phyloP scores from a whole-genome alignment of 2,113 vertebrate species.

The cat (Felis catus) region F.catus_Fca126_mat1.0 CM031418.1:87859501-87860000 shows the following conservation, averaged over 20 bases:
- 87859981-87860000: no score
- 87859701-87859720: neutral
- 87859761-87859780: neutral
- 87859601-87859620: neutral
- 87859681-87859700: neutral
- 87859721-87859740: conserved; percentile 19
- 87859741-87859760: neutral
- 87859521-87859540: neutral
- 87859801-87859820: neutral
- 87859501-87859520: conserved; percentile 9
- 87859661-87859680: neutral
- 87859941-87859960: no score
- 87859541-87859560: neutral
- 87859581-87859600: neutral
- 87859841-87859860: neutral
- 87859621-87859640: neutral
- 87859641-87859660: neutral
- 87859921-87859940: no score
- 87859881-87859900: neutral
- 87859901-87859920: neutral
- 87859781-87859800: neutral
- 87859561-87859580: neutral
- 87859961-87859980: no score
- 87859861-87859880: neutral
- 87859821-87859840: neutral